Evolutionary conservation across 2,113 vertebrate species (phyloP).

Genomic region (Amphilophus citrinellus): DNA sequence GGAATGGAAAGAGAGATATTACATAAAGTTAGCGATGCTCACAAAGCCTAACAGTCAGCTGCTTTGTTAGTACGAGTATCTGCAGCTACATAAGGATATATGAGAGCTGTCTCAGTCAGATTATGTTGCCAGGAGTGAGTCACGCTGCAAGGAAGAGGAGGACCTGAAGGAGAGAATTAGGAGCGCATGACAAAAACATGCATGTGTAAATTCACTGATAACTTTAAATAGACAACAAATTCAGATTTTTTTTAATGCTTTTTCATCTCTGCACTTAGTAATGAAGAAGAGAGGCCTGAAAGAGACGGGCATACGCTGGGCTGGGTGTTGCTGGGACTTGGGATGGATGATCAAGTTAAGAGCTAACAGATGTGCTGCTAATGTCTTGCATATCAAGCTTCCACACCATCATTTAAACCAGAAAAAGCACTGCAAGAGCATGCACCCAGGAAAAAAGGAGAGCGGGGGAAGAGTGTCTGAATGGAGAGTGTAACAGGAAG

Average conservation of each 20-base stretch:
- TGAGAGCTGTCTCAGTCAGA: neutral
- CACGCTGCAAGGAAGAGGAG: neutral
- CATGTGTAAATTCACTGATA: fast-evolving
- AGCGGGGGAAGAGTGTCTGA: neutral
- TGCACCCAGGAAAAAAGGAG: neutral
- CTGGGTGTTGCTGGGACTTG: slow-evolving; percentile 18
- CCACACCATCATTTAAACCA: slow-evolving; percentile 9
- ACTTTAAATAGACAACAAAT: neutral
- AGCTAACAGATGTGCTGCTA: slow-evolving; percentile 59
- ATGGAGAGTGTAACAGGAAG: neutral
- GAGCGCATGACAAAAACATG: neutral
- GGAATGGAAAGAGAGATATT: neutral
- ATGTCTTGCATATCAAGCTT: slow-evolving; percentile 52
- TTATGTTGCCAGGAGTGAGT: neutral
- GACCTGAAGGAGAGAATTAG: neutral
- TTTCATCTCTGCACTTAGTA: neutral
- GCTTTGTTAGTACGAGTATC: neutral
- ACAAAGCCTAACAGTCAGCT: neutral
- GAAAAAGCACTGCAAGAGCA: neutral
- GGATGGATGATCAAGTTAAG: slow-evolving; percentile 49
- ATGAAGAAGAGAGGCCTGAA: neutral
- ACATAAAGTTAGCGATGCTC: neutral
- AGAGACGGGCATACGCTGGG: neutral
- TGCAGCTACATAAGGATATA: slow-evolving; percentile 30
- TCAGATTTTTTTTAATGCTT: neutral